A percentile compares a stretch with the other conserved stretches of the same genome.
phyloP scores from a whole-genome alignment of 2,797 vertebrate genomes.

The Sebastes matsubarae region DNA sequence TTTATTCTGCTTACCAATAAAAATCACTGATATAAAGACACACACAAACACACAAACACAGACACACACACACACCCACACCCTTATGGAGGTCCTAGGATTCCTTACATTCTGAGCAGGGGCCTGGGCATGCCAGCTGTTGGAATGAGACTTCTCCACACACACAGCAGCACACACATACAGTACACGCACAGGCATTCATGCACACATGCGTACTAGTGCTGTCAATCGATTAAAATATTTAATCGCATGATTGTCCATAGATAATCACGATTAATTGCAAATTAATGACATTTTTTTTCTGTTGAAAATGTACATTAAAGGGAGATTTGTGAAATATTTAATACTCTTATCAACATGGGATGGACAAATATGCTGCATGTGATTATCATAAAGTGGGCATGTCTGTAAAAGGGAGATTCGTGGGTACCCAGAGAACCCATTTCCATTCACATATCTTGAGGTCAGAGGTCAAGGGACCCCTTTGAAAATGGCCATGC shows the following conservation, averaged over 20 bases:
- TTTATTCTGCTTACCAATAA: conserved; percentile 10
- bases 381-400: neutral
- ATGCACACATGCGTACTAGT: neutral
- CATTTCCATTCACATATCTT: too few relatives aligned
- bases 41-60: conserved; percentile 4
- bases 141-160: conserved; percentile 66
- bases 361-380: neutral
- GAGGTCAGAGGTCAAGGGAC: too few relatives aligned
- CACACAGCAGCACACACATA: conserved; percentile 14
- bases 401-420: neutral
- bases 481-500: too few relatives aligned
- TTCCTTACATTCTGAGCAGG: conserved; percentile 77
- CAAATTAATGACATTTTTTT: too few relatives aligned
- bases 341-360: too few relatives aligned
- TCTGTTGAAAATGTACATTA: too few relatives aligned
- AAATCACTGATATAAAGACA: conserved; percentile 24
- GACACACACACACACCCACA: conserved; percentile 19
- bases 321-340: too few relatives aligned
- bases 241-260: too few relatives aligned
- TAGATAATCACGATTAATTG: too few relatives aligned
- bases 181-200: neutral
- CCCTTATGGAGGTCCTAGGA: conserved; percentile 53
- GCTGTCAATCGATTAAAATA: too few relatives aligned
- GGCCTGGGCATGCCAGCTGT: conserved; percentile 80
- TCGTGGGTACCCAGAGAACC: too few relatives aligned